Percentiles rank a stretch among this genome's conserved stretches.
Conservation (phyloP, 2,113 vertebrate genomes). For the Lampris incognitus region DNA sequence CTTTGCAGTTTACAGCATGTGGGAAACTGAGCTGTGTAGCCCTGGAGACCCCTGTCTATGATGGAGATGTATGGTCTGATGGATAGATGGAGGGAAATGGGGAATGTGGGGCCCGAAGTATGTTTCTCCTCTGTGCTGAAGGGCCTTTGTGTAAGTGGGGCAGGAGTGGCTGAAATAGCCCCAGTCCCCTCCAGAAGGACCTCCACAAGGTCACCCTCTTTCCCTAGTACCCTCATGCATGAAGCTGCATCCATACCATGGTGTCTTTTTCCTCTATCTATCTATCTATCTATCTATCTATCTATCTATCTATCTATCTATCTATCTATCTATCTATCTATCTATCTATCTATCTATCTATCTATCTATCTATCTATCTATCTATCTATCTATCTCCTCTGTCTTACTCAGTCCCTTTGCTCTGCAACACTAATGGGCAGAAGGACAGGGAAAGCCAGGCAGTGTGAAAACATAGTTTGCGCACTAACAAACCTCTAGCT, state of each 20-base stretch:
- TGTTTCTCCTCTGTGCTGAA: slow-evolving; percentile 62
- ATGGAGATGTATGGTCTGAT: slow-evolving; percentile 71
- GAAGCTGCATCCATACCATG: slow-evolving; percentile 55
- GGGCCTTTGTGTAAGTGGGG: slow-evolving; percentile 70
- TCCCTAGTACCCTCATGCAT: slow-evolving; percentile 65
- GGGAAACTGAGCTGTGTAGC: slow-evolving; percentile 53
- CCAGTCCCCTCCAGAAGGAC: slow-evolving; percentile 68
- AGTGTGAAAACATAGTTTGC: slow-evolving; percentile 40
- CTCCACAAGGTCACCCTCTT: slow-evolving; percentile 78
- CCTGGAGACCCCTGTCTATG: slow-evolving; percentile 51
- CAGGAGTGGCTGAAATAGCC: slow-evolving; percentile 75
- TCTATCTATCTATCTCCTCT: slow-evolving; percentile 55
- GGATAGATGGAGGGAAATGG: slow-evolving; percentile 59
- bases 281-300: slow-evolving; percentile 18
- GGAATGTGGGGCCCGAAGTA: slow-evolving; percentile 38
- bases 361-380: slow-evolving; percentile 8
- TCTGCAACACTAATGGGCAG: slow-evolving; percentile 38
- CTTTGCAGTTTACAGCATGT: slow-evolving; percentile 31
- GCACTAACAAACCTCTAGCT: slow-evolving; percentile 71
- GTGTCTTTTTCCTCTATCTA: neutral
- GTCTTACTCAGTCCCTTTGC: slow-evolving; percentile 68
- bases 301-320: slow-evolving; percentile 14
- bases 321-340: slow-evolving; percentile 19
- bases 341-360: no score
- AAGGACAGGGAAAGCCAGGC: slow-evolving; percentile 7